Percentiles rank a stretch among this genome's conserved stretches.
phyloP scores from a whole-genome alignment of 23 tunicate species.

The Pegea sp. region DNA sequence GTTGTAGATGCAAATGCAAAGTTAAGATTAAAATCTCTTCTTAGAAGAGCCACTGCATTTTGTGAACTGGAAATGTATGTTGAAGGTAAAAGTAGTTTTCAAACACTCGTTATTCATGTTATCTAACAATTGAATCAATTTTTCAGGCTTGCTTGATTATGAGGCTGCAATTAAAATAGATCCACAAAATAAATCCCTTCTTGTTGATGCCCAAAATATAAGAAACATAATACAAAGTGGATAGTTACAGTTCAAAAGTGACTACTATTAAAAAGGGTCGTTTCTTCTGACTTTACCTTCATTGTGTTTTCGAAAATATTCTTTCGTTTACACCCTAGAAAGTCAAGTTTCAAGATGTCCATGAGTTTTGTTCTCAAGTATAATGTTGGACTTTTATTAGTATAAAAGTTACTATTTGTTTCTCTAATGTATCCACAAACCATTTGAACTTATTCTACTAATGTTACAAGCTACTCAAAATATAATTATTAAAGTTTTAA shows the following conservation, averaged over 20 bases:
- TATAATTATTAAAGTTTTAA: too few species aligned
- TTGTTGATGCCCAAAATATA: conserved; percentile 41
- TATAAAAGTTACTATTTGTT: too few species aligned
- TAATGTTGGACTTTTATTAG: too few species aligned
- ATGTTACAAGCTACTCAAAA: too few species aligned
- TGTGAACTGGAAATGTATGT: conserved; percentile 73
- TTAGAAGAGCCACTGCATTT: conserved; percentile 58
- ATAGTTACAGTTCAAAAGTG: not conserved
- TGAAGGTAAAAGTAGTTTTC: conserved; percentile 21
- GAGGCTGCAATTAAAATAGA: conserved; percentile 79
- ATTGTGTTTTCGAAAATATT: too few species aligned
- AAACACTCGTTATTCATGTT: not conserved
- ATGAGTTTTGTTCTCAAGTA: too few species aligned
- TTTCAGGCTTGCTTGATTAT: conserved; percentile 49
- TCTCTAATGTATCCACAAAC: too few species aligned
- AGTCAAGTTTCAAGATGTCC: too few species aligned
- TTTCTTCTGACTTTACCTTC: too few species aligned
- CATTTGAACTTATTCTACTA: too few species aligned
- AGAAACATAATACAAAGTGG: conserved; percentile 47
- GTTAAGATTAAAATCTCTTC: conserved; percentile 53
- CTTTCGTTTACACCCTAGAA: too few species aligned
- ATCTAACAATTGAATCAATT: not conserved
- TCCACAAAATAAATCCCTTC: conserved; percentile 42
- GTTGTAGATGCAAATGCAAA: conserved; percentile 60
- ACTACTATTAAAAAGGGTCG: too few species aligned